Base-by-base conservation (phyloP, 35 echinoderm and acorn worm species). In the Amphiura filiformis region DNA sequence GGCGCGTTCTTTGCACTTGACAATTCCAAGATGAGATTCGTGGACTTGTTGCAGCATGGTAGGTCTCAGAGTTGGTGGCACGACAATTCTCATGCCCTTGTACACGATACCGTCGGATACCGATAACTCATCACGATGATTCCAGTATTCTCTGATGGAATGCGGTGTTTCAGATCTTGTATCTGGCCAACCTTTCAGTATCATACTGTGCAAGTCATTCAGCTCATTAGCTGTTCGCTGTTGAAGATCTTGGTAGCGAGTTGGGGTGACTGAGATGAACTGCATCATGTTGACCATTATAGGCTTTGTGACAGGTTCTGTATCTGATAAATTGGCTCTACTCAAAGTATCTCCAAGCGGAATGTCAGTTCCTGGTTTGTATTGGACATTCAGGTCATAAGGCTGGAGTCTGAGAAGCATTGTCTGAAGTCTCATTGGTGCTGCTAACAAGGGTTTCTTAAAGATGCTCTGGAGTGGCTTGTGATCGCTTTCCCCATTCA, bases 381-480 rank as follows among this genome's bases (percentile, higher is more conserved):
- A 95, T 31, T 35, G 28, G 14, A 88, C 80, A n/a, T 84, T 39
- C 23, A 91, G 44, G 35, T 84, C 89, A 47, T 91, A 91, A 31
- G 85, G 70, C 41, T 95, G 89, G 22, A 95, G 65, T 52, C 81
- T 76, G 20, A 95, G 80, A 17, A 93, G 1, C 91, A 97, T 97
- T 0, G 36, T 32, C 32, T 93, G 95, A 14, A 97, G 77, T 89
- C 94, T 87, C 94, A 92, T 90, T 13, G 95, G 95, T 11, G 91
- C 91, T 17, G 82, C 26, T 1, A 87, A 75, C 20, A 97, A 36
- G 1, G 87, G 87, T 56, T 90, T 97, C 1, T 12, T 57, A 40
- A 90, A 89, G 39, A 93, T 90, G 22, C 87, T 78, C 39, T 97
- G 83, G 0, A 96, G 76, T n/a, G 88, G 94, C 65, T 90, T 96